These are phyloP conservation scores for Thalassophryne amazonica DNA, from an alignment of 2,797 vertebrate species.

Conservation along the genomic window DNA sequence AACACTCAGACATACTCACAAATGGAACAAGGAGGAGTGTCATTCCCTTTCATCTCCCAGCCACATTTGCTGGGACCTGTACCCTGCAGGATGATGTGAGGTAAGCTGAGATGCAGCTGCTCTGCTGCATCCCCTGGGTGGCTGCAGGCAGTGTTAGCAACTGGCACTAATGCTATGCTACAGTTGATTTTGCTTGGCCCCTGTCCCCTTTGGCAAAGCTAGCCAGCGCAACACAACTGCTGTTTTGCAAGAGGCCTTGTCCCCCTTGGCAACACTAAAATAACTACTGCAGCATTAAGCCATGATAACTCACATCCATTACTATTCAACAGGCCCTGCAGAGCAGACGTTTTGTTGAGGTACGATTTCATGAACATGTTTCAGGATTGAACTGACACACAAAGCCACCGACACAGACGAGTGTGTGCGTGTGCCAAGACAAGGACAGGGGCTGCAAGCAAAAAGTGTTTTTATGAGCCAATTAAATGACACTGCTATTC, in stretches of 20 bases:
- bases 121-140: constrained; percentile 62
- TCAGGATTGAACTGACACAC: constrained; percentile 54
- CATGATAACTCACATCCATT: constrained; percentile 67
- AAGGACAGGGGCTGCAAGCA: constrained; percentile 59
- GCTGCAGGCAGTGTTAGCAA: constrained; percentile 64
- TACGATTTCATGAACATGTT: constrained; percentile 71
- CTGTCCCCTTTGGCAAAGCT: constrained; percentile 70
- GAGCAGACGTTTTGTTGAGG: constrained; percentile 69
- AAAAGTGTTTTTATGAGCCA: constrained; percentile 80
- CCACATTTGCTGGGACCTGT: constrained; percentile 42
- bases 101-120: constrained; percentile 63
- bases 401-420: constrained; percentile 62
- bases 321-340: constrained; percentile 78
- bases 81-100: constrained; percentile 60
- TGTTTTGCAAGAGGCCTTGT: constrained; percentile 64
- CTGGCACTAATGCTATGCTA: constrained; percentile 74
- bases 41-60: constrained; percentile 50
- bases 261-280: constrained; percentile 69
- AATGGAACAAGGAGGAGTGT: constrained; percentile 24
- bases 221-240: constrained; percentile 47
- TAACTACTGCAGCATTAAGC: constrained; percentile 67
- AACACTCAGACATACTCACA: constrained; percentile 5
- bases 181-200: constrained; percentile 66
- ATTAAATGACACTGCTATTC: constrained; percentile 80
- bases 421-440: constrained; percentile 24